phyloP scores from a whole-genome alignment of 2,888 invertebrate species.

The Microchrysa polita region DNA sequence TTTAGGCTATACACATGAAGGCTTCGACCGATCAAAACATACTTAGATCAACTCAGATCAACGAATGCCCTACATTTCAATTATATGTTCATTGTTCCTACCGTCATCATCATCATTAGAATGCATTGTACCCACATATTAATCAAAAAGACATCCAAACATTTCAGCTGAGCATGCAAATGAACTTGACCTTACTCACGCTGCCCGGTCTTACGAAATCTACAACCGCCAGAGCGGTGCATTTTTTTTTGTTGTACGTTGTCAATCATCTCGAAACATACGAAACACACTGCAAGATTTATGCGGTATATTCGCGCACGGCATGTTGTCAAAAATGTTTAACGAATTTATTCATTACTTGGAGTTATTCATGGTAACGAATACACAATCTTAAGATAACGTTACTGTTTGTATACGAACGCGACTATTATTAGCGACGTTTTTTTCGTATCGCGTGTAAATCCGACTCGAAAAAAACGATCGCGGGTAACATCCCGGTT shows the following conservation, averaged over 20 bases:
- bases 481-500: too few species aligned
- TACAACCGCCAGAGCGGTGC: not conserved
- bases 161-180: slow-evolving; percentile 29
- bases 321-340: not conserved
- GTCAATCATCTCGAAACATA: not conserved
- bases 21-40: slow-evolving; percentile 21
- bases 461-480: too few species aligned
- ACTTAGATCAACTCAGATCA: not conserved
- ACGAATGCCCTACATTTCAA: slow-evolving; percentile 18
- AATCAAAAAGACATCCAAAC: not conserved
- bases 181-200: slow-evolving; percentile 41
- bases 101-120: not conserved
- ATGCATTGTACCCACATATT: not conserved
- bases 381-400: too few species aligned
- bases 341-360: not conserved
- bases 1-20: slow-evolving; percentile 16
- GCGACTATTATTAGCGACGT: not conserved
- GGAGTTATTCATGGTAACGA: not conserved
- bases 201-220: slow-evolving; percentile 16
- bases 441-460: too few species aligned
- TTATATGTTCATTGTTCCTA: not conserved
- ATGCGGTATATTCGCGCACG: not conserved
- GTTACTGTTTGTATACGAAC: not conserved
- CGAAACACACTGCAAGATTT: not conserved
- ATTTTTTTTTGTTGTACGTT: not conserved